A percentile compares a stretch with the other conserved stretches of the same genome.
These are phyloP conservation scores for Cygnus buccinator DNA, from an alignment of 2,113 vertebrate species.

Conservation along the genomic window DNA sequence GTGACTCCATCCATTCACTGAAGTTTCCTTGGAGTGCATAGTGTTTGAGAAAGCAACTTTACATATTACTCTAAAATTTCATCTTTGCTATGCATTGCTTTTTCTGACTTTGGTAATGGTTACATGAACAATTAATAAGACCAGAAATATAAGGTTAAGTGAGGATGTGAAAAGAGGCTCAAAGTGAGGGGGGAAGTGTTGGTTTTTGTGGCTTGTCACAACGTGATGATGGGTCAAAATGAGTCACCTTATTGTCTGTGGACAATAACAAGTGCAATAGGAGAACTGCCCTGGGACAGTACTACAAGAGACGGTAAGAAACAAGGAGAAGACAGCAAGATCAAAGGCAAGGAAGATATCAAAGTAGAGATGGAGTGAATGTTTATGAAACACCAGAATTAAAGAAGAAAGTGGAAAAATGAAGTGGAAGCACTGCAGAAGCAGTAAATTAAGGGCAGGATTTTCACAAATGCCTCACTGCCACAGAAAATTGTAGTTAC, in stretches of 20 bases:
- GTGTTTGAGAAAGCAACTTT: not conserved
- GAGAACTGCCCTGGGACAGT: not conserved
- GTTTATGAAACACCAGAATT: not conserved
- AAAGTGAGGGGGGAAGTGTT: rapidly evolving
- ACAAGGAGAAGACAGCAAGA: not conserved
- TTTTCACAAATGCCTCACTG: not conserved
- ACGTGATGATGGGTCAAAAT: not conserved
- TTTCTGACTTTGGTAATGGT: not conserved
- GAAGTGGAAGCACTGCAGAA: not conserved
- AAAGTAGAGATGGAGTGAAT: not conserved
- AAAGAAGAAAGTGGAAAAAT: not conserved
- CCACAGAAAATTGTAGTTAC: not conserved
- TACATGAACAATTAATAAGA: not conserved
- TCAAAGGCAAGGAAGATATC: not conserved
- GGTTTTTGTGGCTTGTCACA: not conserved
- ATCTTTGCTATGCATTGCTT: not conserved
- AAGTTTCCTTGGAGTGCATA: not conserved
- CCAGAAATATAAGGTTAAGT: not conserved
- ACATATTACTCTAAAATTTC: not conserved
- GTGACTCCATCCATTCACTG: not conserved
- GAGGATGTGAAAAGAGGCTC: not conserved
- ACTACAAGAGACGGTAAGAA: not conserved
- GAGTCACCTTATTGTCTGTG: not conserved
- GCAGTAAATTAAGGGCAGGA: not conserved
- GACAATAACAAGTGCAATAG: not conserved